Base-by-base conservation (phyloP, 1,140 invertebrate genomes). In the Drosophila micromelanica region DNA sequence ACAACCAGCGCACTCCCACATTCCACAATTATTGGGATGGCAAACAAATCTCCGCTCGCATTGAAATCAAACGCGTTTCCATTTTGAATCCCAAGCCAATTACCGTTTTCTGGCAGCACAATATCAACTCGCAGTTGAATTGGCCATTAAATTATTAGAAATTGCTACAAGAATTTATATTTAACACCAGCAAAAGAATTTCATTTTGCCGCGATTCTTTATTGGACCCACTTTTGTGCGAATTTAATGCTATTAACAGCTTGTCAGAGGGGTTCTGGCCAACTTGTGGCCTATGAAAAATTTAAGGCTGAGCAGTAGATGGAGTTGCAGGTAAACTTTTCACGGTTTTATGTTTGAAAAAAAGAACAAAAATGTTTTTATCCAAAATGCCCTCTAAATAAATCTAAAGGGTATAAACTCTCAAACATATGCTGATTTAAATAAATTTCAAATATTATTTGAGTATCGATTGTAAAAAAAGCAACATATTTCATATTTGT, bases 181-280 rank as follows among this genome's bases (percentile, higher is more conserved):
- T 17, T 42, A 32, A 51, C 13, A 35, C 48, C 30, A n/a, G 51
- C 51, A 54, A 54, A 38, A 59, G 42, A 43, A 32, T 59, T 59
- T 46, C 56, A 45, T 45, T 57, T 45, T 13, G 27, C 42, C 15
- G 40, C n/a, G 6, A 23, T 61, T 61, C 38, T 61, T 54, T 15
- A 42, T 54, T 43, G 43, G 15, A 23, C n/a, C 43, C 17, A 17
- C 56, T 56, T 61, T 61, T 69, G 71, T 62, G 64, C 48, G 56
- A 35, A 32, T 82, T 82, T 76, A 82, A 72, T 75, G 76, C 75
- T 73, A 84, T 82, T 82, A 78, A 75, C 79, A 76, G 75, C 80
- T 78, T 67, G 56, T 71, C 79, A 73, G 73, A 68, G 20, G 3
- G 20, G 78, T 62, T 20, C 54, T 67, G 67, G 73, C 67, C 78